These are phyloP conservation scores for Lepus townsendii DNA, from an alignment of 2,797 vertebrate genomes.

Conservation along the genomic window DNA sequence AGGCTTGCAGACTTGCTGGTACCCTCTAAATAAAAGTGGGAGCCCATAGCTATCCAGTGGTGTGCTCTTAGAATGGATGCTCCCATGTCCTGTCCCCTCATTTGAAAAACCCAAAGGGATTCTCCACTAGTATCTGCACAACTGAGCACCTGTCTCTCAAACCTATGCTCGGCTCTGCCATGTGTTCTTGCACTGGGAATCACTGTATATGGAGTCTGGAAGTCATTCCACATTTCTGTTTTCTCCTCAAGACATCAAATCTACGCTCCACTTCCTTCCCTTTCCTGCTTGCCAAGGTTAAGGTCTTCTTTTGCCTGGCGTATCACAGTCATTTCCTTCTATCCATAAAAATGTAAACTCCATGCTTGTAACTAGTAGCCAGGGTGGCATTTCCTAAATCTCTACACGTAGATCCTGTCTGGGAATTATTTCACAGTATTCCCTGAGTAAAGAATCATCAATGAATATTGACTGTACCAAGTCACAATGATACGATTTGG, in stretches of 20 bases:
- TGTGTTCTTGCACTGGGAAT: too few species aligned
- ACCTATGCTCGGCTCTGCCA: accelerated
- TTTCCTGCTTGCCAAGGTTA: background rate
- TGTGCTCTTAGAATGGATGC: too few species aligned
- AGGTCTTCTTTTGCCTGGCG: background rate
- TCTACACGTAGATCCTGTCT: background rate
- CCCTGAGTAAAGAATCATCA: background rate
- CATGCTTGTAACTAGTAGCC: background rate
- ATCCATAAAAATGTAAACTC: background rate
- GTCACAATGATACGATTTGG: background rate
- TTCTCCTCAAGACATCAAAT: background rate
- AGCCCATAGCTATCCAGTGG: background rate
- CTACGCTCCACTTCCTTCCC: background rate
- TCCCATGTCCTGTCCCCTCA: too few species aligned
- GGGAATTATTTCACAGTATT: background rate
- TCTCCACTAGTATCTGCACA: accelerated
- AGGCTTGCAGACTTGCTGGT: too few species aligned
- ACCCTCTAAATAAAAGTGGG: too few species aligned
- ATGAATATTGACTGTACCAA: background rate
- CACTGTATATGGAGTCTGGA: background rate
- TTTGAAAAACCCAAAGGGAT: too few species aligned
- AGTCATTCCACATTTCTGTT: background rate
- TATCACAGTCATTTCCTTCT: background rate
- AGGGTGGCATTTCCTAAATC: background rate
- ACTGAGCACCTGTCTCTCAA: accelerated